Evolutionary conservation across 2,113 vertebrate genomes (phyloP).

Genomic region (Haliaeetus leucogaster): DNA sequence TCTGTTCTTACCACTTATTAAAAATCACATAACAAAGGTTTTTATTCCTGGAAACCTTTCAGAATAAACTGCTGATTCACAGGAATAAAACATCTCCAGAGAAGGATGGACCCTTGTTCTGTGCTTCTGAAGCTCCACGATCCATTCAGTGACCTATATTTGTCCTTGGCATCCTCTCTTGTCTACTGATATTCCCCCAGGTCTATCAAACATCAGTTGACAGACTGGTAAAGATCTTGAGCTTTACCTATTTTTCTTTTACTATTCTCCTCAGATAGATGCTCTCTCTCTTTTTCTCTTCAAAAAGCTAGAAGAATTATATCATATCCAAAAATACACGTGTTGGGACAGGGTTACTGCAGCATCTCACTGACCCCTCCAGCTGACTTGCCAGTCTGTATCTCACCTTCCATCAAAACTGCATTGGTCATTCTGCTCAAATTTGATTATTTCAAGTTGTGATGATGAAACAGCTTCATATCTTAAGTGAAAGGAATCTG

Average conservation of each 20-base stretch:
- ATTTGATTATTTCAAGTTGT: not conserved
- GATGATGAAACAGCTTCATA: not conserved
- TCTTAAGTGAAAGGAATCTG: not conserved
- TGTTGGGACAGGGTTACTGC: not conserved
- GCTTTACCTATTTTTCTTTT: not conserved
- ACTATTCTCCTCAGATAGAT: not conserved
- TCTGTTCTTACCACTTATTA: not conserved
- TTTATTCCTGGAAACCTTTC: not conserved
- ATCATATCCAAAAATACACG: not conserved
- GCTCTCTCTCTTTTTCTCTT: not conserved
- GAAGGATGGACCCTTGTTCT: not conserved
- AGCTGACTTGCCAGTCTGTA: not conserved
- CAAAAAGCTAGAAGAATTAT: not conserved
- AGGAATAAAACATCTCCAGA: not conserved
- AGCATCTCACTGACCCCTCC: not conserved
- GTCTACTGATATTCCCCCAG: not conserved
- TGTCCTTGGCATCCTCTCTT: not conserved
- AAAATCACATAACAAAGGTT: not conserved
- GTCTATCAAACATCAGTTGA: not conserved
- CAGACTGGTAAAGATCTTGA: not conserved
- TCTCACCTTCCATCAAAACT: not conserved
- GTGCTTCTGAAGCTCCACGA: not conserved
- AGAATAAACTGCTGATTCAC: not conserved
- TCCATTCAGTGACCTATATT: not conserved
- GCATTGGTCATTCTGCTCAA: not conserved